These are phyloP conservation scores for Drosophila jambulina DNA, from an alignment of 1,140 invertebrate species.

Conservation along the genomic window DNA sequence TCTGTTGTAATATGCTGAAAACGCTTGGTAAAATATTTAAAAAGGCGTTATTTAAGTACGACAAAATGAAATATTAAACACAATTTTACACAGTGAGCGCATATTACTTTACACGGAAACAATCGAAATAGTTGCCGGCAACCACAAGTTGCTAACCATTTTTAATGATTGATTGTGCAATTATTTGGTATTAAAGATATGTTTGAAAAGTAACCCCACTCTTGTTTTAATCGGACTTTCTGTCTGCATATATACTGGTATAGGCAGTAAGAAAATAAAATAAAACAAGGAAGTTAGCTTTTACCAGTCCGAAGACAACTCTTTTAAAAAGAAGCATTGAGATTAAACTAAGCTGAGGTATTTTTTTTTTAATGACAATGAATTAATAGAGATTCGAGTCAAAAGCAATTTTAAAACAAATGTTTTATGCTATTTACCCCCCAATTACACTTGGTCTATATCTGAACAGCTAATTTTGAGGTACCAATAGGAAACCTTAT, in stretches of 20 bases:
- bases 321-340: too few species aligned
- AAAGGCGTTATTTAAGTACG: slow-evolving; percentile 60
- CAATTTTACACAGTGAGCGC: slow-evolving; percentile 29
- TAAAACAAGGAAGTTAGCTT: too few species aligned
- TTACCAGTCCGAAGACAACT: too few species aligned
- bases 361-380: too few species aligned
- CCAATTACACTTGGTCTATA: too few species aligned
- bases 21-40: slow-evolving; percentile 59
- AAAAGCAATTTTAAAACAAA: too few species aligned
- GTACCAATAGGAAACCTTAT: too few species aligned
- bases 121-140: slow-evolving; percentile 45
- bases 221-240: not conserved
- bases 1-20: slow-evolving; percentile 72
- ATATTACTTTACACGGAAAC: slow-evolving; percentile 36
- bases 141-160: slow-evolving; percentile 31
- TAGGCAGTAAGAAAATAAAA: too few species aligned
- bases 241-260: not conserved
- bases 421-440: too few species aligned
- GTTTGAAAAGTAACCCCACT: slow-evolving; percentile 27
- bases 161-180: slow-evolving; percentile 54
- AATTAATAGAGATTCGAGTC: too few species aligned
- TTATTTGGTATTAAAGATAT: slow-evolving; percentile 47
- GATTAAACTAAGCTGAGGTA: too few species aligned
- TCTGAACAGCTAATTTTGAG: too few species aligned
- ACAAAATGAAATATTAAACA: slow-evolving; percentile 19